Conservation (phyloP, 2,113 vertebrate genomes). For the Atrichornis clamosus region DNA sequence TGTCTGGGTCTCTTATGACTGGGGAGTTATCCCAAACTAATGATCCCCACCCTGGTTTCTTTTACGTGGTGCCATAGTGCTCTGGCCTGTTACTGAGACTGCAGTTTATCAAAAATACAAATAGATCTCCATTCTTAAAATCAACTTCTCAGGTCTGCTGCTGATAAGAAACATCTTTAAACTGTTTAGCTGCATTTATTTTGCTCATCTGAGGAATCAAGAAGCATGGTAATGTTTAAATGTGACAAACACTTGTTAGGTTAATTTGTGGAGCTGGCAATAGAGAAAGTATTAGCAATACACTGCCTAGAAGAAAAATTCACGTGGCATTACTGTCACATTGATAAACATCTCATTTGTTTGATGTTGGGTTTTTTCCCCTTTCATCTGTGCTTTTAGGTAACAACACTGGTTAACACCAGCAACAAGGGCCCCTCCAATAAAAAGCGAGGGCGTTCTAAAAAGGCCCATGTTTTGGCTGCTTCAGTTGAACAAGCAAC, state of each 20-base stretch:
- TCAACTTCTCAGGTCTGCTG: not conserved
- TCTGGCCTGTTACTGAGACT: not conserved
- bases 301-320: not conserved
- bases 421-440: conserved; percentile 98
- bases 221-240: not conserved
- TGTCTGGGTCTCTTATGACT: not conserved
- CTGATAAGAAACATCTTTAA: not conserved
- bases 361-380: not conserved
- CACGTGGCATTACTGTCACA: not conserved
- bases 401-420: conserved; percentile 96
- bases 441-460: conserved; percentile 98
- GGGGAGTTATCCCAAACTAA: not conserved
- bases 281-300: not conserved
- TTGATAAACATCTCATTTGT: not conserved
- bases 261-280: not conserved
- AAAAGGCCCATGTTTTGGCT: conserved; percentile 97
- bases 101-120: not conserved
- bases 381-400: conserved; percentile 66
- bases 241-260: not conserved
- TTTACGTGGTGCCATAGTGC: not conserved
- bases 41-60: not conserved
- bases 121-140: not conserved
- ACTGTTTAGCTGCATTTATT: not conserved
- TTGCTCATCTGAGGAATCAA: not conserved
- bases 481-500: conserved; percentile 97